A percentile compares a stretch with the other conserved stretches of the same genome.
phyloP scores from a whole-genome alignment of 1,140 invertebrate species.

The Lordiphosa clarofinis region DNA sequence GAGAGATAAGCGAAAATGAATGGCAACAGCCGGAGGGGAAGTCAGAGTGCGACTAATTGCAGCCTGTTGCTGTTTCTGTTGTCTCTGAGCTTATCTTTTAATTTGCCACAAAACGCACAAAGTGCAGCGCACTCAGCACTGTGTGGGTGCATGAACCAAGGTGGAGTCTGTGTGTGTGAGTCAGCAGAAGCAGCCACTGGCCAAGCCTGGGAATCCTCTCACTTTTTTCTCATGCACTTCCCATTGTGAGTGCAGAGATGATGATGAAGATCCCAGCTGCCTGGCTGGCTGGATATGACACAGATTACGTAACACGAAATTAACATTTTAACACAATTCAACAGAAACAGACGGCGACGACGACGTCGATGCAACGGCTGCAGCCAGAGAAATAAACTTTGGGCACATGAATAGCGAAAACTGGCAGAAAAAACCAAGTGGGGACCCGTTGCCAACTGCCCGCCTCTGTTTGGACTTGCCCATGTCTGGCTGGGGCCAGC shows the following conservation, averaged over 20 bases:
- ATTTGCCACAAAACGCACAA: slow-evolving; percentile 73
- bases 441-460: slow-evolving; percentile 33
- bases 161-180: slow-evolving; percentile 34
- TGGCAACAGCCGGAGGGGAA: slow-evolving; percentile 18
- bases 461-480: slow-evolving; percentile 21
- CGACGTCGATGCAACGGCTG: slow-evolving; percentile 36
- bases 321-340: slow-evolving; percentile 78
- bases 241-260: slow-evolving; percentile 36
- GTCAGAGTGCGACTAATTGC: slow-evolving; percentile 50
- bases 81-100: slow-evolving; percentile 63
- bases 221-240: slow-evolving; percentile 68
- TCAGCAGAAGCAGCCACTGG: slow-evolving; percentile 27
- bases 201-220: slow-evolving; percentile 74
- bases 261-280: slow-evolving; percentile 63
- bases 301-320: slow-evolving; percentile 75
- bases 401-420: slow-evolving; percentile 19
- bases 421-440: slow-evolving; percentile 34
- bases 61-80: slow-evolving; percentile 19
- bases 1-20: slow-evolving; percentile 29
- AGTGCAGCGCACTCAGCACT: slow-evolving; percentile 27
- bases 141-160: slow-evolving; percentile 18
- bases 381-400: slow-evolving; percentile 19
- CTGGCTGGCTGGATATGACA: slow-evolving; percentile 62
- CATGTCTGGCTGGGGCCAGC: slow-evolving; percentile 23
- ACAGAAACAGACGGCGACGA: slow-evolving; percentile 48